Conservation (phyloP, 2,113 vertebrate species). For the Oryzias javanicus region DNA sequence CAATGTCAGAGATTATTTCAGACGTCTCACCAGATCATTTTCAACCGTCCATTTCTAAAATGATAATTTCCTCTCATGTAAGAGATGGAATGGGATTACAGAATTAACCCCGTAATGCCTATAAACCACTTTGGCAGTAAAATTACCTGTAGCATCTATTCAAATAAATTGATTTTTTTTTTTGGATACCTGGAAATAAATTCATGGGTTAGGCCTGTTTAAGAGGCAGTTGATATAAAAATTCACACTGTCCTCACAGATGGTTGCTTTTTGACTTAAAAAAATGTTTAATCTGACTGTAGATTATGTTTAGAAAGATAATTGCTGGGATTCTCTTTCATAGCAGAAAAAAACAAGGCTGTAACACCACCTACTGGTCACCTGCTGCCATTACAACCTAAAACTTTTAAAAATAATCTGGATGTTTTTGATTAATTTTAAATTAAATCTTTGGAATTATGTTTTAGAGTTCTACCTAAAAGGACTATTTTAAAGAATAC, state of each 20-base stretch:
- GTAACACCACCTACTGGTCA: slow-evolving; percentile 37
- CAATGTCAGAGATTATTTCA: slow-evolving; percentile 25
- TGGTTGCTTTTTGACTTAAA: no score
- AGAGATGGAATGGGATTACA: slow-evolving; percentile 23
- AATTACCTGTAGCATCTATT: no score
- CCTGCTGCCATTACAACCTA: slow-evolving; percentile 25
- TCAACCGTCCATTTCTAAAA: slow-evolving; percentile 15
- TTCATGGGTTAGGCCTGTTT: no score
- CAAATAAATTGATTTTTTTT: no score
- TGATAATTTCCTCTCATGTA: not conserved
- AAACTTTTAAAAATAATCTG: not conserved
- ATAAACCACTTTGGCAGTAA: no score
- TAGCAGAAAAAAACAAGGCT: not conserved
- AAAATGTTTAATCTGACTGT: not conserved
- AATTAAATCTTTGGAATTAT: not conserved
- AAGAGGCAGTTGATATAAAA: no score
- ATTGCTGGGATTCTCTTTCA: no score
- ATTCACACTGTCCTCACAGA: not conserved
- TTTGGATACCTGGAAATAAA: no score
- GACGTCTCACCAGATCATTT: slow-evolving; percentile 41
- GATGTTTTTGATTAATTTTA: not conserved
- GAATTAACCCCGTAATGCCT: not conserved
- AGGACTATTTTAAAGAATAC: no score
- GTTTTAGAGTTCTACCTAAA: no score
- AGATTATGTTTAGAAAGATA: slow-evolving; percentile 5